phyloP scores from a whole-genome alignment of 2,113 vertebrate species.

The Octodon degus region DNA sequence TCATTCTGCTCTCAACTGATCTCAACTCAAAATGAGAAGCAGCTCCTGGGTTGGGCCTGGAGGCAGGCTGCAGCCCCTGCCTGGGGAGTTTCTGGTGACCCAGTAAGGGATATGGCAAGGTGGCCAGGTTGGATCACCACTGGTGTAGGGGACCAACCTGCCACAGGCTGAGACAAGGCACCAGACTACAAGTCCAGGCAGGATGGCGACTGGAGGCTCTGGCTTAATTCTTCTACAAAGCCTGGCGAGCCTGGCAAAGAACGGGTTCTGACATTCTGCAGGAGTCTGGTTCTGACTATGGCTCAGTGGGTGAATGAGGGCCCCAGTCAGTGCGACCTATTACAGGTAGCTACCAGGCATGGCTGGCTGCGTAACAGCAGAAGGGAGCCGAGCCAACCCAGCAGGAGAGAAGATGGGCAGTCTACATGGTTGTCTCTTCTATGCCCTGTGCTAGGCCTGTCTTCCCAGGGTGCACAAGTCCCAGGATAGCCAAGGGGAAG shows the following conservation, averaged over 20 bases:
- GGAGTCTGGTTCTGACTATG: not conserved
- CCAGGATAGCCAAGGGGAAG: not conserved
- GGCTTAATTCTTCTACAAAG: not conserved
- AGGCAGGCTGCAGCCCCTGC: not conserved
- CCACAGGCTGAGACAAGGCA: not conserved
- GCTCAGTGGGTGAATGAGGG: not conserved
- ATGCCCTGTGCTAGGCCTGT: not conserved
- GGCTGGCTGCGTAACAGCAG: not conserved
- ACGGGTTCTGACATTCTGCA: not conserved
- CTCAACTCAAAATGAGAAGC: not conserved
- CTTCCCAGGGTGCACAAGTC: not conserved
- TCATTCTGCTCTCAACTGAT: not conserved
- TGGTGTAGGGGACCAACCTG: not conserved
- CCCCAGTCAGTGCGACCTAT: not conserved
- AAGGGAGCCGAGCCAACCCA: not conserved
- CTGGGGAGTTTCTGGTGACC: not conserved
- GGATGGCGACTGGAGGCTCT: not conserved
- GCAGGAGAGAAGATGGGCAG: not conserved
- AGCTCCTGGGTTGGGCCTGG: not conserved
- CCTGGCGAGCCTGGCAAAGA: not conserved
- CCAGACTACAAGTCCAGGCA: not conserved
- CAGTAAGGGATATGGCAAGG: not conserved
- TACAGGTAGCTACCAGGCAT: rapidly evolving
- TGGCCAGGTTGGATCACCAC: not conserved
- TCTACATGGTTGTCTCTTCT: not conserved